phyloP scores from a whole-genome alignment of 53 echinoderm and acorn worm species.

The Arbacia lixula region DNA sequence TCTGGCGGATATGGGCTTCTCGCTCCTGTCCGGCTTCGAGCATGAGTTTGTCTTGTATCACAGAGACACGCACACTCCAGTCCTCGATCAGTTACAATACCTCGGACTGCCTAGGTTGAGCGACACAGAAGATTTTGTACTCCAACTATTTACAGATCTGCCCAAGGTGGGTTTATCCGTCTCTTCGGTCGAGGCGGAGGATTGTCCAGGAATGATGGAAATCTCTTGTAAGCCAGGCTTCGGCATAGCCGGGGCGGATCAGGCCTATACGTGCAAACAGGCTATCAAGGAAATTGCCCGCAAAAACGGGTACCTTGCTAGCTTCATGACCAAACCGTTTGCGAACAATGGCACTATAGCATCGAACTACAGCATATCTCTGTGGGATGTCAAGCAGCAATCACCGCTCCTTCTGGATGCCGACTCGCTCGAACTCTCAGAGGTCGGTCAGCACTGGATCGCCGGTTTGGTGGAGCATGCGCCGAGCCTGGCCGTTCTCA shows the following conservation, averaged over 20 bases:
- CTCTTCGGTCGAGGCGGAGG: conserved; percentile 55
- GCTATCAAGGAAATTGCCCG: conserved; percentile 69
- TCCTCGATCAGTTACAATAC: background rate
- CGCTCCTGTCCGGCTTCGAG: background rate
- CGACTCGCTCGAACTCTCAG: conserved; percentile 17
- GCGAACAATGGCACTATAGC: conserved; percentile 2
- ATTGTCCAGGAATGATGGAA: conserved; percentile 50
- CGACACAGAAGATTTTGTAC: conserved; percentile 3
- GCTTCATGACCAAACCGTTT: conserved; percentile 61
- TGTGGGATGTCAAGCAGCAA: conserved; percentile 63
- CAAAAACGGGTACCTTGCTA: conserved; percentile 53
- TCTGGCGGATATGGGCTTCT: background rate
- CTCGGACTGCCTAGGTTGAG: no score
- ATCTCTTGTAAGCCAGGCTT: conserved; percentile 60
- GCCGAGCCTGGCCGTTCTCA: conserved; percentile 49
- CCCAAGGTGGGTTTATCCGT: conserved; percentile 53
- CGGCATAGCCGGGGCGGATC: conserved; percentile 63
- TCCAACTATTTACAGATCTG: conserved; percentile 37
- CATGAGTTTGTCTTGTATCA: background rate
- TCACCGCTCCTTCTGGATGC: conserved; percentile 48
- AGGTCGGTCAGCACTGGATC: conserved; percentile 64
- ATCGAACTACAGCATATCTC: conserved; percentile 63
- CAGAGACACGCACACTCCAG: background rate
- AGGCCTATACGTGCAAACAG: conserved; percentile 53
- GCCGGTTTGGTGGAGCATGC: conserved; percentile 70